phyloP scores from a whole-genome alignment of 2,113 vertebrate genomes.

The Cyphomyrus plagiostoma region DNA sequence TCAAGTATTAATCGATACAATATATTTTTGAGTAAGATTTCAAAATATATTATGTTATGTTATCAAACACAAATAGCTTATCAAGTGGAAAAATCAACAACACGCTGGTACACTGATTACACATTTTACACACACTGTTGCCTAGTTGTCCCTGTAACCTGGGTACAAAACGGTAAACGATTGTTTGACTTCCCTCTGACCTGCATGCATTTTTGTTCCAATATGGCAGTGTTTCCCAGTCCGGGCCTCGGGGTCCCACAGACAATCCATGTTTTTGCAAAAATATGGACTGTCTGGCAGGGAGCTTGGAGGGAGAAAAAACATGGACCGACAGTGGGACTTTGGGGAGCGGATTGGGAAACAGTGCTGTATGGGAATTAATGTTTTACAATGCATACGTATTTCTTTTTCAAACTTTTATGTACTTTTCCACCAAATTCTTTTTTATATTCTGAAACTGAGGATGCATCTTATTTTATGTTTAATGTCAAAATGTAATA shows the following conservation, averaged over 20 bases:
- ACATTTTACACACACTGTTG: not conserved
- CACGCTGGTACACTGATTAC: not conserved
- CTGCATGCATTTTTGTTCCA: not conserved
- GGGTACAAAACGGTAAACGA: not conserved
- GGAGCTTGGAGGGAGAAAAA: not conserved
- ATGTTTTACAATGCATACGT: not conserved
- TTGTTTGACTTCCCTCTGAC: not conserved
- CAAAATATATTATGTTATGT: not conserved
- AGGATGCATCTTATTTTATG: not conserved
- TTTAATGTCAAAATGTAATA: not conserved
- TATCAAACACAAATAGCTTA: not conserved
- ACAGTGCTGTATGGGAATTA: not conserved
- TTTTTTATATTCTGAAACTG: not conserved
- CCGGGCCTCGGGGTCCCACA: not conserved
- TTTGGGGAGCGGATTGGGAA: not conserved
- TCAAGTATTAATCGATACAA: not conserved
- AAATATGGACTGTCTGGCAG: not conserved
- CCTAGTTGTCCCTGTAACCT: not conserved
- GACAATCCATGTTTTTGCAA: not conserved
- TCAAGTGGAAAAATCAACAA: slow-evolving; percentile 6
- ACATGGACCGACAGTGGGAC: not conserved
- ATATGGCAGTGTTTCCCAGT: not conserved
- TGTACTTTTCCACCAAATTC: not conserved
- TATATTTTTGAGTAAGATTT: not conserved
- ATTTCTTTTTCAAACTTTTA: not conserved